phyloP scores from a whole-genome alignment of 2,797 vertebrate genomes.

The Alfaro cultratus region DNA sequence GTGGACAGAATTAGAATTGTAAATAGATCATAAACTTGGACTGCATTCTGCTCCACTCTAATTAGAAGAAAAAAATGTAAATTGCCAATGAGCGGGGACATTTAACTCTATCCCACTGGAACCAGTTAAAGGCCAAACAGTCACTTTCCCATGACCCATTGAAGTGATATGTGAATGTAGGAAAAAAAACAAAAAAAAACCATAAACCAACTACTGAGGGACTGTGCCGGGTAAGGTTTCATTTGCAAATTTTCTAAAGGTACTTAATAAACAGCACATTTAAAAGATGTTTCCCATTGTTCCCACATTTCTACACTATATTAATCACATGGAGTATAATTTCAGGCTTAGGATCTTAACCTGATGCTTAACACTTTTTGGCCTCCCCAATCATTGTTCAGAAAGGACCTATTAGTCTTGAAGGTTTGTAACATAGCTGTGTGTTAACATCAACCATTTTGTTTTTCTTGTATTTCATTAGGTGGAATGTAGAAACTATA shows the following conservation, averaged over 20 bases:
- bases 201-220: slow-evolving; percentile 8
- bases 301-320: background rate
- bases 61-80: slow-evolving; percentile 56
- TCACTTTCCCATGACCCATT: slow-evolving; percentile 47
- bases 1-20: slow-evolving; percentile 50
- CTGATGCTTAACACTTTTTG: background rate
- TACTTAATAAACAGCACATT: background rate
- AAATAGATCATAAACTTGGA: slow-evolving; percentile 52
- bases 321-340: background rate
- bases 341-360: background rate
- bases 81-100: slow-evolving; percentile 54
- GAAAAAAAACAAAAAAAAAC: background rate
- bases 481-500: background rate
- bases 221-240: slow-evolving; percentile 10
- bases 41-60: slow-evolving; percentile 38
- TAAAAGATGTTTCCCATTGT: background rate
- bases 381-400: background rate
- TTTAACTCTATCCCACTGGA: slow-evolving; percentile 63
- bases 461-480: background rate
- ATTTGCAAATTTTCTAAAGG: slow-evolving; percentile 8
- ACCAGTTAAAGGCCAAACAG: slow-evolving; percentile 63
- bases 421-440: background rate
- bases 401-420: background rate
- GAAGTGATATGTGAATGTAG: slow-evolving; percentile 8
- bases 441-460: background rate